Evolutionary conservation across 2,113 vertebrate genomes (phyloP).

Genomic region (Myiagra hebetior): DNA sequence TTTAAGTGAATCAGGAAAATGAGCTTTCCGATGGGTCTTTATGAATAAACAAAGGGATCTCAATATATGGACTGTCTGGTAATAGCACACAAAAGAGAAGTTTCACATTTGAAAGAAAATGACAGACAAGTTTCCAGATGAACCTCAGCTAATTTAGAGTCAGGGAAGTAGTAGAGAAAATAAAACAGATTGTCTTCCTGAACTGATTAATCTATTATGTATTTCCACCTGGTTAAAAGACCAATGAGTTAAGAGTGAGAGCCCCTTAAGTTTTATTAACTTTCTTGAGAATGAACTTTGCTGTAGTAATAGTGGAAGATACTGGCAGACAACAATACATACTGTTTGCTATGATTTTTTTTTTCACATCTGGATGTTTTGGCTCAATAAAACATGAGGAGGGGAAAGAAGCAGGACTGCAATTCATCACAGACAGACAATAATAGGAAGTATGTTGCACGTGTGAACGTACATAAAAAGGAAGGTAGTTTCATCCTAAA

Average conservation of each 20-base stretch:
- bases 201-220: background rate
- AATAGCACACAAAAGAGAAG: background rate
- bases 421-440: background rate
- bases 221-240: background rate
- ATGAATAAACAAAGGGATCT: background rate
- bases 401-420: background rate
- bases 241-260: background rate
- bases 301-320: background rate
- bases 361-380: background rate
- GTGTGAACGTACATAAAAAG: background rate
- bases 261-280: background rate
- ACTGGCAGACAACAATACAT: background rate
- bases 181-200: background rate
- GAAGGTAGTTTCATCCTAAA: background rate
- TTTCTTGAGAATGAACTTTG: background rate
- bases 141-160: background rate
- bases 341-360: background rate
- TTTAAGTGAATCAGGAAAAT: background rate
- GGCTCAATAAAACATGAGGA: background rate
- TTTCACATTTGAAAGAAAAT: background rate
- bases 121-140: background rate
- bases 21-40: background rate
- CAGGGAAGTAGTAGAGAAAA: background rate
- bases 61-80: background rate
- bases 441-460: background rate